These are phyloP conservation scores for Calyptomena viridis DNA, from an alignment of 2,113 vertebrate genomes.

Conservation along the genomic window DNA sequence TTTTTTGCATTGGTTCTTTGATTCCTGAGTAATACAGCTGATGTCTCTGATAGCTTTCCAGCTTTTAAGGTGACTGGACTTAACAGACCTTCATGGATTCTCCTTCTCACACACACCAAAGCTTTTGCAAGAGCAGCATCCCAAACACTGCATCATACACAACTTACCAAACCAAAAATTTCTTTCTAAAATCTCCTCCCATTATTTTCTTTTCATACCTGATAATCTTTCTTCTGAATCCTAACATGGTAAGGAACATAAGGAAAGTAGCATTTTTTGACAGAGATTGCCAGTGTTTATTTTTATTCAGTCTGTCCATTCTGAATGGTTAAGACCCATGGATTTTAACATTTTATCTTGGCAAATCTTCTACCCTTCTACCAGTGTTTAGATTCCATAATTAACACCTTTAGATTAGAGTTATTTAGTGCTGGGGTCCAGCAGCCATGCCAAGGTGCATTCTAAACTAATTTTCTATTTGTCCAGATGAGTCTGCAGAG, in stretches of 20 bases:
- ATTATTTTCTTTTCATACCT: background rate
- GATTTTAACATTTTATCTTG: background rate
- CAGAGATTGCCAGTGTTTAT: background rate
- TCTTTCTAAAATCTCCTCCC: background rate
- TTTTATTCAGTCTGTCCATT: background rate
- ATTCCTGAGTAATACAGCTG: background rate
- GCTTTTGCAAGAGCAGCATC: background rate
- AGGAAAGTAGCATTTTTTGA: background rate
- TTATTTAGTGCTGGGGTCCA: background rate
- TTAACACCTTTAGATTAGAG: background rate
- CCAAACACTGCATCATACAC: rapidly evolving
- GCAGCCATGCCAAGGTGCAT: background rate
- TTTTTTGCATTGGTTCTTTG: background rate
- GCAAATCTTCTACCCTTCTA: background rate
- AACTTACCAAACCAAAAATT: background rate
- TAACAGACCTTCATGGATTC: background rate
- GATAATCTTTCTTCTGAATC: background rate
- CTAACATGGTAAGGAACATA: background rate
- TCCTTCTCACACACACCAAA: background rate
- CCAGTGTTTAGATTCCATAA: background rate
- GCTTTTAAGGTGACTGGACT: background rate
- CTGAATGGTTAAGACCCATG: background rate
- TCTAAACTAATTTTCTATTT: background rate
- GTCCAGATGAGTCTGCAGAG: background rate
- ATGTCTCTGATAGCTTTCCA: background rate